Conservation (phyloP, 2,888 invertebrate genomes). For the Leptopterna dolabrata region DNA sequence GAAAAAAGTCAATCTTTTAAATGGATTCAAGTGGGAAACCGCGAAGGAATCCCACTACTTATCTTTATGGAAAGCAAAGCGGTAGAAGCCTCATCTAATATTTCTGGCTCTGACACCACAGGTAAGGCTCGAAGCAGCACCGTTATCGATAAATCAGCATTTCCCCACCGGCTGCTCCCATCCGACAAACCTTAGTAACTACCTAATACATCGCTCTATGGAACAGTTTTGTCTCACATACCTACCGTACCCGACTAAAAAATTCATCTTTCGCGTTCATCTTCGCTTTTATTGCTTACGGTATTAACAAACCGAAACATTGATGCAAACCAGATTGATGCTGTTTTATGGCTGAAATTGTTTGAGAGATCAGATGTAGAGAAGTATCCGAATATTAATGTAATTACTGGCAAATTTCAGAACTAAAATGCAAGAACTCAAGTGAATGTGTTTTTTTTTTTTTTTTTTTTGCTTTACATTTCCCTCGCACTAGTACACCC, state of each 20-base stretch:
- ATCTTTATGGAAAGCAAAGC: neutral
- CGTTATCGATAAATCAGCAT: slow-evolving; percentile 3
- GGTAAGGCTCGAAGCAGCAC: neutral
- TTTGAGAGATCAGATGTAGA: too few species aligned
- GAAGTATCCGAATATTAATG: too few species aligned
- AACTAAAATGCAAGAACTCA: too few species aligned
- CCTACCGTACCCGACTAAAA: neutral
- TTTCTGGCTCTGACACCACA: neutral
- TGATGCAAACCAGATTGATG: too few species aligned
- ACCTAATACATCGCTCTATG: neutral
- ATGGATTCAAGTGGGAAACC: neutral
- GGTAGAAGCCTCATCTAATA: neutral
- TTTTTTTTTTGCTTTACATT: too few species aligned
- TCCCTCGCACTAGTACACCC: too few species aligned
- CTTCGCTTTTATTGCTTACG: neutral
- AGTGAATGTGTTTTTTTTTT: too few species aligned
- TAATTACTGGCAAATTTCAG: too few species aligned
- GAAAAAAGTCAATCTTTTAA: neutral
- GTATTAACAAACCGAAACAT: too few species aligned
- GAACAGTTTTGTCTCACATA: neutral
- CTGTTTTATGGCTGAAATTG: too few species aligned
- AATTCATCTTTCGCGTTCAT: neutral
- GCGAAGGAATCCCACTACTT: neutral
- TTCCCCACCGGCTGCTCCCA: neutral
- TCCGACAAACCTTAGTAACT: neutral